These are phyloP conservation scores for Pelobates cultripes DNA, from an alignment of 2,797 vertebrate species.

Conservation along the genomic window DNA sequence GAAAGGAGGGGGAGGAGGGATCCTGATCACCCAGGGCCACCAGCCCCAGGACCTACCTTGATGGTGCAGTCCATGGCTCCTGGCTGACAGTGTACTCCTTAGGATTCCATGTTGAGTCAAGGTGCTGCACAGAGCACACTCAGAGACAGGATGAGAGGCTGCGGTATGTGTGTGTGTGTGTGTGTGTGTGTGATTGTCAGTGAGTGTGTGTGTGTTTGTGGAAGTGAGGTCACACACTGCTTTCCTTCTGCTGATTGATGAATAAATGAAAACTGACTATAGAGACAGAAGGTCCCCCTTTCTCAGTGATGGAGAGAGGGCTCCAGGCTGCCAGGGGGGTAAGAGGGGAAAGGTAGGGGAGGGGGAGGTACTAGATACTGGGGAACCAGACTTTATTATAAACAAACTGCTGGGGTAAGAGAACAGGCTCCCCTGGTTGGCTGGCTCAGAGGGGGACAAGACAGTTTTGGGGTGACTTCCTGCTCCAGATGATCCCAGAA, in stretches of 20 bases:
- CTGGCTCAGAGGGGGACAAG: neutral
- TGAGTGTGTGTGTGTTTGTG: conserved; percentile 69
- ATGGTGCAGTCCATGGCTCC: conserved; percentile 83
- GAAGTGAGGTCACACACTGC: conserved; percentile 83
- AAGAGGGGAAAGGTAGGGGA: neutral
- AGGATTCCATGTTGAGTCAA: conserved; percentile 46
- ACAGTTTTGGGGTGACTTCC: neutral
- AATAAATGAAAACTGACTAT: conserved; percentile 10
- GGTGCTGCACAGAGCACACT: conserved; percentile 41
- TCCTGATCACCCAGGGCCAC: conserved; percentile 23
- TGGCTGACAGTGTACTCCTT: conserved; percentile 29
- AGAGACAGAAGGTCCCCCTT: conserved; percentile 30
- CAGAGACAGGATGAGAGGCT: conserved; percentile 55
- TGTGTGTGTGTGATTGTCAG: conserved; percentile 37
- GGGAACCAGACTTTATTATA: no score
- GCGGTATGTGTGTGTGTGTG: conserved; percentile 40
- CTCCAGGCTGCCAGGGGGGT: no score
- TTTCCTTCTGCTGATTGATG: conserved; percentile 71
- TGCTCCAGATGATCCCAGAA: no score
- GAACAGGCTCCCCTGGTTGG: neutral
- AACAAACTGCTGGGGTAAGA: no score
- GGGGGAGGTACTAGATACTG: neutral
- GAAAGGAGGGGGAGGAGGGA: conserved; percentile 45
- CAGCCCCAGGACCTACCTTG: conserved; percentile 74
- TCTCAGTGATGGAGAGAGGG: no score